Evolutionary conservation across 1,140 invertebrate genomes (phyloP).

Genomic region (Chymomyza costata): DNA sequence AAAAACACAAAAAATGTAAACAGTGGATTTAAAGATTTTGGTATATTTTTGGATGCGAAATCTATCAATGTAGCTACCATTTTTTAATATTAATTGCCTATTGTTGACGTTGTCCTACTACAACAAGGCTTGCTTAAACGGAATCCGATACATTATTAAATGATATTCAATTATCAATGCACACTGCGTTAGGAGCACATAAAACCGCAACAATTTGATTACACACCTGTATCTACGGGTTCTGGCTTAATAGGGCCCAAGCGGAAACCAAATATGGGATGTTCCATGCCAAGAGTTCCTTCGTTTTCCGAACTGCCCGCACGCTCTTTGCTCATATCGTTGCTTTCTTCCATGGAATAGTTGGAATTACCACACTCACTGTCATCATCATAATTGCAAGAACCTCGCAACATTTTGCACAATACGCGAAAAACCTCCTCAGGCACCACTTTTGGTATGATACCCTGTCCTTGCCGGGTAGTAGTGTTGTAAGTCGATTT

Average conservation of each 20-base stretch:
- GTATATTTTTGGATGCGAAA: too few species aligned
- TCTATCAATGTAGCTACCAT: too few species aligned
- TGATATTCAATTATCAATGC: too few species aligned
- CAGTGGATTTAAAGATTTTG: too few species aligned
- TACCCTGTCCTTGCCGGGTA: conserved; percentile 45
- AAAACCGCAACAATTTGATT: too few species aligned
- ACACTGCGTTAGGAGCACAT: too few species aligned
- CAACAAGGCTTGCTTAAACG: too few species aligned
- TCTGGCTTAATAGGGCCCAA: conserved; percentile 59
- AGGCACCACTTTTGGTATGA: conserved; percentile 60
- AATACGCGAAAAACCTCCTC: conserved; percentile 59
- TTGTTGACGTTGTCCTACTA: too few species aligned
- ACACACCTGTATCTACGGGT: conserved; percentile 52
- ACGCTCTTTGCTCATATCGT: background rate
- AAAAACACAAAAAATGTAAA: too few species aligned
- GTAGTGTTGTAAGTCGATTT: conserved; percentile 72
- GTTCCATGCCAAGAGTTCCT: conserved; percentile 58
- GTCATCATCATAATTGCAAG: conserved; percentile 8
- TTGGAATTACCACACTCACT: conserved; percentile 34
- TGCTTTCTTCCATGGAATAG: conserved; percentile 39
- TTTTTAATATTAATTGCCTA: too few species aligned
- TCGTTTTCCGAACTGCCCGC: conserved; percentile 16
- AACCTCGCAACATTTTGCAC: conserved; percentile 45
- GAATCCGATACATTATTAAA: too few species aligned
- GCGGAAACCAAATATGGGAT: conserved; percentile 70